Percentiles rank a stretch among this genome's conserved stretches.
phyloP scores from a whole-genome alignment of 92 coral and sea anemone species.

The Paragorgia papillata region DNA sequence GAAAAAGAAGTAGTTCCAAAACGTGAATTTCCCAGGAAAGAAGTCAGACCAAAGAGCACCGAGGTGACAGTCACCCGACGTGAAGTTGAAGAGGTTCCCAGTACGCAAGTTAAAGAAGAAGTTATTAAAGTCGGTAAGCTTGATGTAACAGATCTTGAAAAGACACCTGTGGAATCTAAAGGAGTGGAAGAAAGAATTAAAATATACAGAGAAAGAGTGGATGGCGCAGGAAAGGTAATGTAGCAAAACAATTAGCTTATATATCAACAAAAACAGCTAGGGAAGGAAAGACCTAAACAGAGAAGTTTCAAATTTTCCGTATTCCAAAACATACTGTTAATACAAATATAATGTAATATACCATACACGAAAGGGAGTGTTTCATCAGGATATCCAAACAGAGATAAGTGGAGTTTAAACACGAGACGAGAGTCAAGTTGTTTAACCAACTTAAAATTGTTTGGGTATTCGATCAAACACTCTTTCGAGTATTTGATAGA shows the following conservation, averaged over 20 bases:
- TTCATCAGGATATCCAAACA: too few species aligned
- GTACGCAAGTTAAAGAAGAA: background rate
- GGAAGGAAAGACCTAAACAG: background rate
- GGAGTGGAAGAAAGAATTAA: constrained; percentile 1
- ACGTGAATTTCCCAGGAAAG: background rate
- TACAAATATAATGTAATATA: too few species aligned
- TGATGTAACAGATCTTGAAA: background rate
- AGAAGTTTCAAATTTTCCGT: too few species aligned
- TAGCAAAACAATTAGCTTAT: too few species aligned
- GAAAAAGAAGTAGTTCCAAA: constrained; percentile 1
- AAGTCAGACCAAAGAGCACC: background rate
- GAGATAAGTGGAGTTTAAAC: too few species aligned
- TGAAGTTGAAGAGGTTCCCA: constrained; percentile 1
- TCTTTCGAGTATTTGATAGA: too few species aligned
- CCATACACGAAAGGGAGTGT: too few species aligned
- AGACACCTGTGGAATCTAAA: background rate
- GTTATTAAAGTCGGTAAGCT: background rate
- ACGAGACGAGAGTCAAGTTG: too few species aligned
- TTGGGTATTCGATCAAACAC: too few species aligned
- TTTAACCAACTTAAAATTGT: too few species aligned
- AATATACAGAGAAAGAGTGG: constrained; percentile 11
- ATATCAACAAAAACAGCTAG: too few species aligned
- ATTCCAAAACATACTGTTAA: background rate
- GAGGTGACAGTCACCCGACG: background rate
- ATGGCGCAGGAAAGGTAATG: background rate